phyloP scores from a whole-genome alignment of 2,888 invertebrate species.

The Harmothoe impar region DNA sequence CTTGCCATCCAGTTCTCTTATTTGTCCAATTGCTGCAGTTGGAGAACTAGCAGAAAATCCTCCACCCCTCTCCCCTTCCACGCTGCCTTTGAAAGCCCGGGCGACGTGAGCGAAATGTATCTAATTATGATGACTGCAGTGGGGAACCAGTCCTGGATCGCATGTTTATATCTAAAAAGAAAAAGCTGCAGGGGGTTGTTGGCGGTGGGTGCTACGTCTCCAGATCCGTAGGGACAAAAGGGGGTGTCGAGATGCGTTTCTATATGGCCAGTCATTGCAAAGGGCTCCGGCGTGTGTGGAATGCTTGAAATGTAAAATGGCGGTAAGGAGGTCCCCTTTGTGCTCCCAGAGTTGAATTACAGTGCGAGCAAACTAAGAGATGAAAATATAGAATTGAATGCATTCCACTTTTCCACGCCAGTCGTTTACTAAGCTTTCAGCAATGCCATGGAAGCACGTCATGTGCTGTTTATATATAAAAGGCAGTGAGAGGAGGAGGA shows the following conservation, averaged over 20 bases:
- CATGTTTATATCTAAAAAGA: not conserved
- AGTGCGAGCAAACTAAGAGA: slow-evolving; percentile 15
- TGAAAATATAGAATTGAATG: slow-evolving; percentile 20
- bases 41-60: not conserved
- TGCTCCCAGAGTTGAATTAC: not conserved
- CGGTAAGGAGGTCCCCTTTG: not conserved
- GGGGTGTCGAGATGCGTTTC: not conserved
- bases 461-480: not conserved
- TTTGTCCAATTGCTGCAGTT: not conserved
- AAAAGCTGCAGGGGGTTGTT: not conserved
- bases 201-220: not conserved
- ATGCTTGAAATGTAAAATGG: slow-evolving; percentile 1
- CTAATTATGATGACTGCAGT: slow-evolving; percentile 5
- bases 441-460: not conserved
- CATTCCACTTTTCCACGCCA: not conserved
- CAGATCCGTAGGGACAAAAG: not conserved
- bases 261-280: not conserved
- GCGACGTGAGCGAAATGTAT: not conserved
- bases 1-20: slow-evolving; percentile 2
- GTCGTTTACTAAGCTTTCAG: not conserved
- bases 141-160: not conserved
- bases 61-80: not conserved
- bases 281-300: not conserved
- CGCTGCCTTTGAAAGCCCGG: not conserved
- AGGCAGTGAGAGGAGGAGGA: not conserved